These are phyloP conservation scores for Caradrina clavipalpis DNA, from an alignment of 2,888 invertebrate genomes.

Conservation along the genomic window DNA sequence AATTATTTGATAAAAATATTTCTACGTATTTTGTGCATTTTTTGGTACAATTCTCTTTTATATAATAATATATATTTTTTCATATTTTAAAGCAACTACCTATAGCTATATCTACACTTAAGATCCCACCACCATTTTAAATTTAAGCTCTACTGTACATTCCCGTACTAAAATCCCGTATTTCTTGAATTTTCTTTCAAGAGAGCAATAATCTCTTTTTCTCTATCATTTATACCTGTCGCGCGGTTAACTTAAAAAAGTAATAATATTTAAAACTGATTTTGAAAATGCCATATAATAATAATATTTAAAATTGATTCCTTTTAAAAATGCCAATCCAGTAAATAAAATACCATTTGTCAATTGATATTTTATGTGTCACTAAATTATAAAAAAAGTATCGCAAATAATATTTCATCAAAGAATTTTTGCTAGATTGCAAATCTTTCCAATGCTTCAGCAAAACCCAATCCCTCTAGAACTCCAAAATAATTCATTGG, in stretches of 20 bases:
- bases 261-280: too few species aligned
- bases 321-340: background rate
- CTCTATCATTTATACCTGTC: background rate
- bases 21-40: slow-evolving; percentile 54
- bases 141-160: slow-evolving; percentile 13
- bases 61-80: slow-evolving; percentile 2
- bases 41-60: slow-evolving; percentile 48
- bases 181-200: background rate
- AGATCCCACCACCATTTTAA: slow-evolving; percentile 14
- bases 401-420: background rate
- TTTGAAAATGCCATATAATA: too few species aligned
- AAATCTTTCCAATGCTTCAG: background rate
- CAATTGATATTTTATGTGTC: background rate
- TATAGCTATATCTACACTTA: slow-evolving; percentile 51
- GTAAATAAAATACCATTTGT: background rate
- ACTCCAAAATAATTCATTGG: background rate
- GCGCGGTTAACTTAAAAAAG: background rate
- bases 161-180: slow-evolving; percentile 1
- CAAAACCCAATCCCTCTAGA: background rate
- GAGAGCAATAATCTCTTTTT: background rate
- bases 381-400: too few species aligned
- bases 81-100: slow-evolving; percentile 52
- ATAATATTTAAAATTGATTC: background rate
- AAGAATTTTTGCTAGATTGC: background rate
- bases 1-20: slow-evolving; percentile 15